These are phyloP conservation scores for Campylorhamphus procurvoides DNA, from an alignment of 2,113 vertebrate genomes.

Conservation along the genomic window DNA sequence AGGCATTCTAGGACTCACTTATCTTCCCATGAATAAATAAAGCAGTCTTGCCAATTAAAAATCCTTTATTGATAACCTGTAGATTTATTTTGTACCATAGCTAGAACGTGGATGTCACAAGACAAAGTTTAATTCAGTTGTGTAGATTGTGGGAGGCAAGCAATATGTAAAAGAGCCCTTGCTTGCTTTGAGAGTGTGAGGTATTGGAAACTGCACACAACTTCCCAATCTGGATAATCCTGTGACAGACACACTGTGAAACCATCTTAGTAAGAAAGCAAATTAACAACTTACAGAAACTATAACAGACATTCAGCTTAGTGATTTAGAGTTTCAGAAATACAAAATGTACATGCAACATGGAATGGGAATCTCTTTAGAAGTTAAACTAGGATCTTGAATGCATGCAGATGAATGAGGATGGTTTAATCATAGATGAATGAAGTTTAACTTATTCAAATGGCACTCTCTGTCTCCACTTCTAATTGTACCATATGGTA, in stretches of 20 bases:
- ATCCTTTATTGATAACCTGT: constrained; percentile 35
- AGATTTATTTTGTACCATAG: constrained; percentile 42
- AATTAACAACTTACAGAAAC: background rate
- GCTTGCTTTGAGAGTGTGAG: background rate
- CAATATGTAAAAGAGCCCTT: background rate
- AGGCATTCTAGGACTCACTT: constrained; percentile 31
- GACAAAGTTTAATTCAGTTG: background rate
- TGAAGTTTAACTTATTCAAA: constrained; percentile 29
- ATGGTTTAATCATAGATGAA: background rate
- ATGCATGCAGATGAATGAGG: background rate
- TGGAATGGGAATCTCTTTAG: background rate
- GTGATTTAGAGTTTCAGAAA: background rate
- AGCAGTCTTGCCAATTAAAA: constrained; percentile 47
- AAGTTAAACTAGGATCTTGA: background rate
- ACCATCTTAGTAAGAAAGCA: background rate
- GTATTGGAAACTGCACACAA: background rate
- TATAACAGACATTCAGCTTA: background rate
- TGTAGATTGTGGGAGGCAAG: background rate
- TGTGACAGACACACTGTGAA: background rate
- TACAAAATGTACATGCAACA: background rate
- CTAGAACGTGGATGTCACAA: background rate
- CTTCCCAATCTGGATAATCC: background rate
- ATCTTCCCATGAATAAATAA: constrained; percentile 54
- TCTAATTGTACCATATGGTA: constrained; percentile 54
- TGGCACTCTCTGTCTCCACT: background rate